Evolutionary conservation across 2,888 invertebrate species (phyloP), one percentile per base, ranked within the genome.

Genomic region (Ceratothoa steindachneri): DNA sequence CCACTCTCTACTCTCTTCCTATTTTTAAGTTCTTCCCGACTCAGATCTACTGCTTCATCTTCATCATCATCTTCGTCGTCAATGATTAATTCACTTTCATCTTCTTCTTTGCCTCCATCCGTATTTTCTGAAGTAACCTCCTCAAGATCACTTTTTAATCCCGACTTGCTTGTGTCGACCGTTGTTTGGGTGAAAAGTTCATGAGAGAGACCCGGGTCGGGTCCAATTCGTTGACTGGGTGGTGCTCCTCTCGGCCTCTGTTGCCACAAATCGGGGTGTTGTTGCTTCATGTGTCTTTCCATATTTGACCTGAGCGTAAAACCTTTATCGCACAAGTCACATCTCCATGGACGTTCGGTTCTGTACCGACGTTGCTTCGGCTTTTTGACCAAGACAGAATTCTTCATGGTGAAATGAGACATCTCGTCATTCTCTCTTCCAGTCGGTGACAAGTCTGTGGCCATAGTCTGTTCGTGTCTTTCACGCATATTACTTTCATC

Each of bases 261-360:
- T 70, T 91, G 91, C 91, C 94, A 95, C 82, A 89, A 91, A 78
- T 93, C 92, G 0, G 95, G 95, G 86, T 96, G 96, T 81, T 95
- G 95, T 82, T 95, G 94, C 83, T 95, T 95, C 1, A 95, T 92
- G 82, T 96, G 96, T 0, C 95, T 88, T 84, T 95, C 95, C 93
- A 95, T 95, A 82, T 96, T 95, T 9, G 94, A 94, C n/a, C 84
- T 83, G 12, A 95, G 85, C 0, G 95, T 95, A 82, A 96, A 96
- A 70, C 93, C 87, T 0, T 95, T 94, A 0, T 93, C 91, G 84
- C 96, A 95, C 82, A 93, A 92, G 74, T 93, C 92, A 84, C 95
- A 96, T 0, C 91, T 90, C 84, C 94, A 95, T 0, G 95, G 95
- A 29, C 95, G 87, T 83, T 95, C 95, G 27, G 95, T 95, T 75